Percentiles rank a stretch among this genome's conserved stretches.
phyloP scores from a whole-genome alignment of 2,113 vertebrate genomes.

The Copsychus sechellarum region DNA sequence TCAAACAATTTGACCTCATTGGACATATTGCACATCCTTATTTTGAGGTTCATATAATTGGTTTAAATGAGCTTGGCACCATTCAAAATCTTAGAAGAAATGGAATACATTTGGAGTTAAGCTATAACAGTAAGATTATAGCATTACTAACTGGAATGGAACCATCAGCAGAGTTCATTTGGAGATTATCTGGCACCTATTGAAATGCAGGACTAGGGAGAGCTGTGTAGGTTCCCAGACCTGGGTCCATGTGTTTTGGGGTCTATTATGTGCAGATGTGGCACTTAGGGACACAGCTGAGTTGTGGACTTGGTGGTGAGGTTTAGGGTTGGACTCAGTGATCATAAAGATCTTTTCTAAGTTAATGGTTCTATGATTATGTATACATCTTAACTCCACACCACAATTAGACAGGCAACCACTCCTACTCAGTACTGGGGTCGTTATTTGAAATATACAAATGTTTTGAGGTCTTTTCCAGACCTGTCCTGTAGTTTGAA shows the following conservation, averaged over 20 bases:
- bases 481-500: neutral
- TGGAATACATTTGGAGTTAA: neutral
- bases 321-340: neutral
- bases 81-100: neutral
- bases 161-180: neutral
- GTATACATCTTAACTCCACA: accelerated
- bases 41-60: conserved; percentile 13
- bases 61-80: neutral
- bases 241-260: neutral
- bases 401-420: neutral
- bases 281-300: neutral
- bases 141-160: neutral
- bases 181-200: neutral
- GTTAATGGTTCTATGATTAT: neutral
- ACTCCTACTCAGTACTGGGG: neutral
- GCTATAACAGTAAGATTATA: neutral
- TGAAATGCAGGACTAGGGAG: neutral
- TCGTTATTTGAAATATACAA: neutral
- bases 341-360: neutral
- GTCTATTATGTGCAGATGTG: accelerated
- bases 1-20: conserved; percentile 22
- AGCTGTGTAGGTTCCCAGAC: no score
- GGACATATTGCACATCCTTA: neutral
- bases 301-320: neutral
- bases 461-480: neutral